phyloP scores from a whole-genome alignment of 2,113 vertebrate species.

The Rhabdornis inornatus region DNA sequence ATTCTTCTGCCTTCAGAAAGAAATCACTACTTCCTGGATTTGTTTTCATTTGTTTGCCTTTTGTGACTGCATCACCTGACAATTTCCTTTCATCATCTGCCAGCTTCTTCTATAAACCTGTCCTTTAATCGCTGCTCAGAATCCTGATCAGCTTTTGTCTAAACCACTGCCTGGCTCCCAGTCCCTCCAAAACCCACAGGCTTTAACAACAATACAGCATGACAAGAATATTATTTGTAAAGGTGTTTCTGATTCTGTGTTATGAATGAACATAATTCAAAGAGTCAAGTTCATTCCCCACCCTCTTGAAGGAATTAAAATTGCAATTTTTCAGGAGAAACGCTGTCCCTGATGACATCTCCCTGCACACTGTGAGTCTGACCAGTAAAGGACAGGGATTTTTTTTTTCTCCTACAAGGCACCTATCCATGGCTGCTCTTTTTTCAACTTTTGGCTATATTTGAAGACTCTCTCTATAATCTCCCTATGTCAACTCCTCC shows the following conservation, averaged over 20 bases:
- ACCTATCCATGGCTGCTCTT: background rate
- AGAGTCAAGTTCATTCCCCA: background rate
- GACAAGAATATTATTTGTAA: background rate
- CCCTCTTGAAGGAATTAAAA: background rate
- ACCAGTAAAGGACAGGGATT: background rate
- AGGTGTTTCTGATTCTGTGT: background rate
- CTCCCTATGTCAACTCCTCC: background rate
- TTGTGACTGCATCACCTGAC: background rate
- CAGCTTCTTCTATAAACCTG: background rate
- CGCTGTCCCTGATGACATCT: background rate
- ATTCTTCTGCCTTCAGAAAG: constrained; percentile 13
- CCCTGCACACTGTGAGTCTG: background rate
- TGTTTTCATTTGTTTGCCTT: constrained; percentile 36
- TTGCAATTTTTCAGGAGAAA: background rate
- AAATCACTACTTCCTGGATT: background rate
- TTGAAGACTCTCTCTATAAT: background rate
- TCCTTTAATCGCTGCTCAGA: background rate
- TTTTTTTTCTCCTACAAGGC: background rate
- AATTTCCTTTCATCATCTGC: background rate
- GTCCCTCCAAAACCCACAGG: background rate
- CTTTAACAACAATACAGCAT: background rate
- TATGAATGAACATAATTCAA: background rate
- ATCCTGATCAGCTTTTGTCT: background rate
- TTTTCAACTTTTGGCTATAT: background rate
- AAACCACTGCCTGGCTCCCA: background rate